Base-by-base conservation (phyloP, 2,888 invertebrate genomes). In the Noctua janthe region DNA sequence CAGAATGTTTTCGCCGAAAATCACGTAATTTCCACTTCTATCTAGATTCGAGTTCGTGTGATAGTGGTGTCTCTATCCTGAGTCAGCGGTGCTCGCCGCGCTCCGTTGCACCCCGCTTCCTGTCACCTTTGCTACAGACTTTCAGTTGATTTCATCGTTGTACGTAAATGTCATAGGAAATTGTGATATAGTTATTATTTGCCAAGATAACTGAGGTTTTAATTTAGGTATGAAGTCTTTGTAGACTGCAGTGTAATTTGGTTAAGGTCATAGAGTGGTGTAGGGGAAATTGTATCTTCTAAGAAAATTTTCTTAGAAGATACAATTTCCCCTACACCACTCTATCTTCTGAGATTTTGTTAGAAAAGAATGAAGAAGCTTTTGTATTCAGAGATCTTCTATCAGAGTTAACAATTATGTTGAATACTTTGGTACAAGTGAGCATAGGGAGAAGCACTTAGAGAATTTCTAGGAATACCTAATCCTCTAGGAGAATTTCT, bases 141-240 rank as follows among this genome's bases (percentile, higher is more conserved):
- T 95, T 95, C 95, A 95, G 96, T 95, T 96, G 95, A 96, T 96
- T 96, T 96, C 96, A 95, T 96, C 94, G 94, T 93, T 94, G 93
- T 94, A 94, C 94, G 92, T 93, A 95, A 94, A 94, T 95, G 94
- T 93, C 93, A 92, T 91, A 90, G 90, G 89, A 91, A 92, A 93
- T 93, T 83, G 84, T 78, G 71, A 67, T 85, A 71, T 64, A 85
- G 74, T 76, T 90, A 90, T 90, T 85, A 85, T 85, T 78, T 75
- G 49, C 71, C 29, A 56, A 73, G 73, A 13, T 69, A 75, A 39
- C 64, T 73, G 15, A 15, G 20, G 7, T 43, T 71, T 71, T 77
- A 49, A 69, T 74, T 59, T 62, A 29, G 54, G 4, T 29, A 54
- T 39, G 8, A n/a, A 67, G 35, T 64, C 29, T 17, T 62, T 74